Evolutionary conservation across 1,140 invertebrate species (phyloP), one percentile per base, ranked within the genome.

Genomic region (Drosophila serrata): DNA sequence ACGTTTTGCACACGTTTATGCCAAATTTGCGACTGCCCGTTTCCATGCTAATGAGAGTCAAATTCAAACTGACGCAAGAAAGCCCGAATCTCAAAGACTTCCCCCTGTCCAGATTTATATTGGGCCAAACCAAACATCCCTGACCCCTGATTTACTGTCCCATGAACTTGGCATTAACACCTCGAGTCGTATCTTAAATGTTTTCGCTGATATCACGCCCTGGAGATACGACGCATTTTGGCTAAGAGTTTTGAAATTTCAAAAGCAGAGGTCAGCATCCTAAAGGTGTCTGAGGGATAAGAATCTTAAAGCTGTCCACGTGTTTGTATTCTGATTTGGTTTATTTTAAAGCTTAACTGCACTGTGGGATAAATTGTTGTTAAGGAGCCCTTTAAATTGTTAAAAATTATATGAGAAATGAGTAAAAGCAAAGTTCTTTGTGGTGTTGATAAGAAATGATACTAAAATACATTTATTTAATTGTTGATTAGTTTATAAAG

Each of bases 1-100:
- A 70, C 68, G 65, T 72, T 72, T 72, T 72, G 68, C 65, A 73
- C 67, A 72, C 35, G 65, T 40, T 70, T 58, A 48, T 39, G 51
- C 65, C 65, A 72, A 72, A 73, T 59, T 58, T 33, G 51, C 55
- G 53, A 45, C 57, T 45, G 51, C 43, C 67, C 53, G 27, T 49
- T 56, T 49, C 69, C 67, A 73, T 73, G 69, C 69, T 73, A 73
- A 73, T 73, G 53, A 59, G 51, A 49, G 65, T 2, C 51, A 31
- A 35, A 48, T 19, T 19, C 17, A 13, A 39, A 48, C 53, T 73
- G 69, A 73, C 65, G 69, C 68, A n/a, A 48, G n/a, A 48, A 15
- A 9, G 19, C 24, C 6, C 8, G n/a, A 48, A 15, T 5, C 19
- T 17, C 3, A 9, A 46, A 17, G 24, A 43, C 19, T 19, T 19